Base-by-base conservation (phyloP, 2,113 vertebrate genomes). In the Hemicordylus capensis region DNA sequence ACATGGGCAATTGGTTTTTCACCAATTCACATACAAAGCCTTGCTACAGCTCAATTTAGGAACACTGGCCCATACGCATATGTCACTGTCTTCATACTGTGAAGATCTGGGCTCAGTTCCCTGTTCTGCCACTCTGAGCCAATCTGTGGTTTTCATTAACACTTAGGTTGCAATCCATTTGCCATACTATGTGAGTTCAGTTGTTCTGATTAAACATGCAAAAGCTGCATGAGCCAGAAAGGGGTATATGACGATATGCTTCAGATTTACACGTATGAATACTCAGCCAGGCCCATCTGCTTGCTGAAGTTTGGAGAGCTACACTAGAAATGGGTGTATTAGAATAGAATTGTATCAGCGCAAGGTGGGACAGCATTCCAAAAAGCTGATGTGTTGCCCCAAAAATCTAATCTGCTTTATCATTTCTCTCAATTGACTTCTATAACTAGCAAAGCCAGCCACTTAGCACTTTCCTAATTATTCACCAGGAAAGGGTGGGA, bases 221-320 rank as follows among this genome's bases (percentile, higher is more conserved):
- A 46, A 37, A 11, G 44, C 39, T 37, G 31, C 1, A 0, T 0
- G 4, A 20, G 26, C 8, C 24, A 80, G 84, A 20, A 90, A 85
- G 46, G 48, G 39, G 46, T 42, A 89, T 24, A 61, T 37, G 4
- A 0, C 0, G 0, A 9, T 9, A 39, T 9, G 70, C 0, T 11
- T 2, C 1, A 75, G 34, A 0, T 17, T 37, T 26, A 14, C 3
- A 1, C 70, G 54, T 84, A 31, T 0, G 0, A 42, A 42, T 73
- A 34, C 34, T 81, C 69, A 75, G 69, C 58, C 59, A 75, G 19
- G 46, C 61, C 46, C 39, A 58, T 81, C 48, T 26, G 37, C n/a
- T 59, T 51, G 14, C 37, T 48, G 3, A 51, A 56, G 37, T 42
- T 44, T 64, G 72, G 72, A 28, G 61, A 31, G 34, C 22, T 31